Conservation (phyloP, 2,797 vertebrate genomes). For the Sebastes hubbsi region DNA sequence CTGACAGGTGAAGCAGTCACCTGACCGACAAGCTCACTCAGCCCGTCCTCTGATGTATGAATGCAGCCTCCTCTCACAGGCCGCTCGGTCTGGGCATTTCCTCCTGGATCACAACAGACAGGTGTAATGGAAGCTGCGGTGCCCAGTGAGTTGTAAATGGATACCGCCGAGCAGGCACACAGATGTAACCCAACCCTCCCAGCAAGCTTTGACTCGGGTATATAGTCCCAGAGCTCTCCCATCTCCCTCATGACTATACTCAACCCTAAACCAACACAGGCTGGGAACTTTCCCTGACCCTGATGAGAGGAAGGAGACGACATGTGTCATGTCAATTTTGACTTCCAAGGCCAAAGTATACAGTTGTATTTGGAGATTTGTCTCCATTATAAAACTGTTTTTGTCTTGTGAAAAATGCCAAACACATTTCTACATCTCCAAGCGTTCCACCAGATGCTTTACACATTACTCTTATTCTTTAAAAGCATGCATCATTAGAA, state of each 20-base stretch:
- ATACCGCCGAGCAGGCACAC: slow-evolving; percentile 52
- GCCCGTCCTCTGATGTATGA: slow-evolving; percentile 12
- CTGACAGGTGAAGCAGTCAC: slow-evolving; percentile 16
- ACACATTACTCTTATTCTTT: background rate
- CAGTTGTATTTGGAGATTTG: background rate
- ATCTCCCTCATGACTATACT: slow-evolving; percentile 10
- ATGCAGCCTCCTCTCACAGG: background rate
- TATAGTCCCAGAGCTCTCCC: slow-evolving; percentile 11
- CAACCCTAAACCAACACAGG: slow-evolving; percentile 13
- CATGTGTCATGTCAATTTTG: background rate
- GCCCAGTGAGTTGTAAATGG: slow-evolving; percentile 59
- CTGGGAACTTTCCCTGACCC: slow-evolving; percentile 65
- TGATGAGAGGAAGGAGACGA: background rate
- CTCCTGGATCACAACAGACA: slow-evolving; percentile 56
- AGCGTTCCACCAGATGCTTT: background rate
- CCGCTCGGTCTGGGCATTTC: slow-evolving; percentile 47
- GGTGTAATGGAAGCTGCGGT: slow-evolving; percentile 66
- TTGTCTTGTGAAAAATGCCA: background rate
- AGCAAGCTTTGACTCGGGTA: slow-evolving; percentile 21
- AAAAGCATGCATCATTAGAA: background rate
- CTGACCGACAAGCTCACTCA: slow-evolving; percentile 31
- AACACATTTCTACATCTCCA: background rate
- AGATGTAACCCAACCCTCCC: slow-evolving; percentile 53
- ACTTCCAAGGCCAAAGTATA: background rate
- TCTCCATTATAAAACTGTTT: background rate